These are phyloP conservation scores for zebrafish (Danio rerio) DNA, from an alignment of 2,113 vertebrate genomes.

Conservation along the genomic window GRCz12tu NC_133186.1:28383501-28384000, in stretches of 20 bases:
- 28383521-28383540: conserved; percentile 71
- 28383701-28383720: conserved; percentile 17
- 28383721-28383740: neutral
- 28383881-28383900: neutral
- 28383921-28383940: neutral
- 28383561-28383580: conserved; percentile 39
- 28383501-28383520: conserved; percentile 75
- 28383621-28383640: conserved; percentile 16
- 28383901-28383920: neutral
- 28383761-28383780: conserved; percentile 24
- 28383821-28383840: neutral
- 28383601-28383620: neutral
- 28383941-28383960: neutral
- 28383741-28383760: conserved; percentile 21
- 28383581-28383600: conserved; percentile 55
- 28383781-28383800: conserved; percentile 15
- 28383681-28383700: conserved; percentile 18
- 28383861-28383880: neutral
- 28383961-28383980: neutral
- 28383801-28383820: conserved; percentile 15
- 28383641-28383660: conserved; percentile 21
- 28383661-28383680: conserved; percentile 12
- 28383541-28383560: conserved; percentile 49
- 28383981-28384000: neutral
- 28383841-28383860: conserved; percentile 19